Percentiles rank a stretch among this genome's conserved stretches.
These are phyloP conservation scores for Drosophila picticornis DNA, from an alignment of 2,888 invertebrate genomes.

Conservation along the genomic window DNA sequence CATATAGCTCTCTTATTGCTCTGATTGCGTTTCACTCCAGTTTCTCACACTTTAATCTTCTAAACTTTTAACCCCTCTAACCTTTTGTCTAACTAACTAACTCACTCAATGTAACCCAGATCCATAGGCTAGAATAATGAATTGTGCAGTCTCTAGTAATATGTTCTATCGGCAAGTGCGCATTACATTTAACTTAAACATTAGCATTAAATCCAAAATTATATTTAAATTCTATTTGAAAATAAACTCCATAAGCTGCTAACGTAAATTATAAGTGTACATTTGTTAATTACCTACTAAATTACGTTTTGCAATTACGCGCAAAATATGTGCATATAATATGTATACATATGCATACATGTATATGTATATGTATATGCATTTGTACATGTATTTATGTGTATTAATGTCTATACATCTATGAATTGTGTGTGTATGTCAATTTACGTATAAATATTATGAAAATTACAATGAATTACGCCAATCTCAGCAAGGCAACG, in stretches of 20 bases:
- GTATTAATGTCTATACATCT: constrained; percentile 58
- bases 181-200: constrained; percentile 39
- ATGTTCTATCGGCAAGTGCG: constrained; percentile 36
- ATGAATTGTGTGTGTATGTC: constrained; percentile 47
- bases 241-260: constrained; percentile 54
- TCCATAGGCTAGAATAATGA: constrained; percentile 81
- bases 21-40: constrained; percentile 19
- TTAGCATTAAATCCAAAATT: constrained; percentile 33
- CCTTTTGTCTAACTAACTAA: constrained; percentile 38
- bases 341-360: constrained; percentile 37
- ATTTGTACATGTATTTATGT: constrained; percentile 47
- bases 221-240: constrained; percentile 41
- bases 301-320: constrained; percentile 55
- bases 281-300: constrained; percentile 74
- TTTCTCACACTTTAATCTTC: constrained; percentile 29
- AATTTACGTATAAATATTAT: constrained; percentile 23
- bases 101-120: constrained; percentile 32
- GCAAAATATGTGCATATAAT: constrained; percentile 26
- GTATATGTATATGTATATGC: constrained; percentile 37
- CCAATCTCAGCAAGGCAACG: constrained; percentile 28
- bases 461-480: constrained; percentile 14
- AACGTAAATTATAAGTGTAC: constrained; percentile 70
- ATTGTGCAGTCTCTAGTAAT: constrained; percentile 58
- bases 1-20: background rate
- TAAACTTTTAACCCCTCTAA: constrained; percentile 30